Evolutionary conservation across 1,140 invertebrate species (phyloP).

Genomic region (Drosophila serrata): DNA sequence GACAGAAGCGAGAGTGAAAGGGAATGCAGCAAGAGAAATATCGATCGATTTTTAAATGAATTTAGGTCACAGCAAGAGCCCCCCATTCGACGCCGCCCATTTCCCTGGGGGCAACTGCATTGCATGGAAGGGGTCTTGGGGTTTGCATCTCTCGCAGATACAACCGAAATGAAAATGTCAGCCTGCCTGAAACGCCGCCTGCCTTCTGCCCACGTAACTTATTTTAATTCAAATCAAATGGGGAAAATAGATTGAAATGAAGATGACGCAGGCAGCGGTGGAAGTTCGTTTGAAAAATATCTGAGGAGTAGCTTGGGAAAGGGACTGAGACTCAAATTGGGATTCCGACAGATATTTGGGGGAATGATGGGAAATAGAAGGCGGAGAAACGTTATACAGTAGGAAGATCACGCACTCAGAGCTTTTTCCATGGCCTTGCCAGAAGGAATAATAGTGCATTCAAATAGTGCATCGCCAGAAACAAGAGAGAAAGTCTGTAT

Average conservation of each 20-base stretch:
- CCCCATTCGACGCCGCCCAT: not conserved
- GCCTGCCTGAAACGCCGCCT: conserved; percentile 16
- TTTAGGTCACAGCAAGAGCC: conserved; percentile 65
- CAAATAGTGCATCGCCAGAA: conserved; percentile 11
- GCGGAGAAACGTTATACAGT: not conserved
- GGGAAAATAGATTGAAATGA: conserved; percentile 69
- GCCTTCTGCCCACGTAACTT: conserved; percentile 74
- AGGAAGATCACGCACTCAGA: conserved; percentile 14
- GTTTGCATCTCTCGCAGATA: conserved; percentile 64
- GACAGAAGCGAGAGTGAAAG: conserved; percentile 25
- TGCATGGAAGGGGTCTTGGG: not conserved
- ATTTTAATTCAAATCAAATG: conserved; percentile 81
- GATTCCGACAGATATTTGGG: not conserved
- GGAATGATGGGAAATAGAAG: not conserved
- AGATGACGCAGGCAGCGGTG: conserved; percentile 24
- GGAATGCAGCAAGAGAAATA: conserved; percentile 60
- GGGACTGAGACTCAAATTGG: not conserved
- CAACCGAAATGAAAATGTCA: conserved; percentile 68
- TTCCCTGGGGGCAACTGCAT: conserved; percentile 46
- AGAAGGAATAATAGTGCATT: conserved; percentile 35
- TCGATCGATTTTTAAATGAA: conserved; percentile 83
- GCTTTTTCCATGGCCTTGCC: conserved; percentile 26
- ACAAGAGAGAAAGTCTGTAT: not conserved
- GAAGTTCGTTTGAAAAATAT: conserved; percentile 11
- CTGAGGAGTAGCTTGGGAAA: conserved; percentile 8